A percentile compares a stretch with the other conserved stretches of the same genome.
phyloP scores from a whole-genome alignment of 2,797 vertebrate species.

The Mastacembelus armatus region DNA sequence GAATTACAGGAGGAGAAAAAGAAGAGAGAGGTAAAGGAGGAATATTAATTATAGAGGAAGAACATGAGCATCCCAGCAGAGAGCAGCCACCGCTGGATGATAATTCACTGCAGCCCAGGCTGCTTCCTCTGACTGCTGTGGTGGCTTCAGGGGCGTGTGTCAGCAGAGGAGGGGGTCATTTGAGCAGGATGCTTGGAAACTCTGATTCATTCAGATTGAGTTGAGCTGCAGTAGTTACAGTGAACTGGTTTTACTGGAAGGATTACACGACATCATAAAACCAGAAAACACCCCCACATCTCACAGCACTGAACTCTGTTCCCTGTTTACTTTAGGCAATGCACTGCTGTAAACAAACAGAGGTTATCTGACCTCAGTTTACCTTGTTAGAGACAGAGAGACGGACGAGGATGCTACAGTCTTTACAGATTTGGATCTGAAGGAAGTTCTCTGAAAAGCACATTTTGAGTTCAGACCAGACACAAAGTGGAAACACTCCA shows the following conservation, averaged over 20 bases:
- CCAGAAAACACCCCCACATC: constrained; percentile 16
- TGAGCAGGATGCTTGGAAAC: constrained; percentile 64
- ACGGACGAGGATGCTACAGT: too few species aligned
- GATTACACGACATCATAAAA: constrained; percentile 48
- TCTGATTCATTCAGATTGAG: constrained; percentile 65
- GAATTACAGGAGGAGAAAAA: background rate
- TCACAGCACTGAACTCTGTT: constrained; percentile 7
- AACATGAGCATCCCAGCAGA: constrained; percentile 22
- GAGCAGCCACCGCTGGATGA: constrained; percentile 21
- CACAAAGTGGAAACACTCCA: too few species aligned
- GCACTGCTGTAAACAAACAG: constrained; percentile 35
- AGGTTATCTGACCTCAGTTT: constrained; percentile 22
- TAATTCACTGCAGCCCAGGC: constrained; percentile 50
- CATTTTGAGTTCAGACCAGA: too few species aligned
- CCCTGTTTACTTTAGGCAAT: constrained; percentile 9
- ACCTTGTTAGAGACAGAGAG: background rate
- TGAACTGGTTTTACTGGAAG: constrained; percentile 70
- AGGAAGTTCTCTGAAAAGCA: too few species aligned
- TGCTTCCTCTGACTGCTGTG: constrained; percentile 35
- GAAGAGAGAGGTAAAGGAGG: too few species aligned
- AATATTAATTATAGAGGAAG: constrained; percentile 20
- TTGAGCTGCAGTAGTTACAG: constrained; percentile 32
- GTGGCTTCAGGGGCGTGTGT: constrained; percentile 37
- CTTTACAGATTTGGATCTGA: too few species aligned
- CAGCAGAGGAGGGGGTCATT: constrained; percentile 27